Conservation (phyloP, 2,888 invertebrate genomes). For the Parnassius glacialis region DNA sequence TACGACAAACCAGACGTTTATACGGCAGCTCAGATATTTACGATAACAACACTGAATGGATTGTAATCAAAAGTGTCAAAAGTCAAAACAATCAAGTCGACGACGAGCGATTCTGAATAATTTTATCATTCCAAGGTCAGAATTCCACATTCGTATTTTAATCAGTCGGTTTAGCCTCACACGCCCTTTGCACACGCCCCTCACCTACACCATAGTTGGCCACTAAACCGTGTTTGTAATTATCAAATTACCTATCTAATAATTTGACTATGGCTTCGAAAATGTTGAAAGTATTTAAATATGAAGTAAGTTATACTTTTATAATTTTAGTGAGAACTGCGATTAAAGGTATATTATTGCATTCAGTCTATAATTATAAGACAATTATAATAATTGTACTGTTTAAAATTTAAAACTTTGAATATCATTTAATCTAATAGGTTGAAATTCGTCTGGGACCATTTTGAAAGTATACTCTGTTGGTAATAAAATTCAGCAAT, state of each 20-base stretch:
- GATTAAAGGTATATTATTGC: too few relatives aligned
- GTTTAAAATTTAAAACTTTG: too few relatives aligned
- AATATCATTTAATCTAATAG: too few relatives aligned
- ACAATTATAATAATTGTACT: too few relatives aligned
- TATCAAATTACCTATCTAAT: constrained; percentile 20
- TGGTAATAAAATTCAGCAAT: too few relatives aligned
- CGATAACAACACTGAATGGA: neutral
- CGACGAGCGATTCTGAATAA: constrained; percentile 48
- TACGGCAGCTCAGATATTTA: too few relatives aligned
- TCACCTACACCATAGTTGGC: constrained; percentile 46
- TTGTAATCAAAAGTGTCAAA: constrained; percentile 20
- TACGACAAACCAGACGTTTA: too few relatives aligned
- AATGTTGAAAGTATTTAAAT: constrained; percentile 69
- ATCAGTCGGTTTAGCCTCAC: constrained; percentile 58
- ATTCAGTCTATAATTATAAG: too few relatives aligned
- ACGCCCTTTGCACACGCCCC: too few relatives aligned
- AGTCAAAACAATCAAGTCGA: constrained; percentile 30
- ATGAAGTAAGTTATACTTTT: constrained; percentile 66
- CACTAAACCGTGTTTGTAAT: constrained; percentile 33
- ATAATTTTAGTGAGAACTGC: too few relatives aligned
- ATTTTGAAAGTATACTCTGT: too few relatives aligned
- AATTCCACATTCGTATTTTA: constrained; percentile 60
- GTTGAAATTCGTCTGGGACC: too few relatives aligned
- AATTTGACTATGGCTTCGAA: constrained; percentile 56
- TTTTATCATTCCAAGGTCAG: constrained; percentile 77